Conservation (phyloP, 2,888 invertebrate genomes). For the Sinotaia quadrata region DNA sequence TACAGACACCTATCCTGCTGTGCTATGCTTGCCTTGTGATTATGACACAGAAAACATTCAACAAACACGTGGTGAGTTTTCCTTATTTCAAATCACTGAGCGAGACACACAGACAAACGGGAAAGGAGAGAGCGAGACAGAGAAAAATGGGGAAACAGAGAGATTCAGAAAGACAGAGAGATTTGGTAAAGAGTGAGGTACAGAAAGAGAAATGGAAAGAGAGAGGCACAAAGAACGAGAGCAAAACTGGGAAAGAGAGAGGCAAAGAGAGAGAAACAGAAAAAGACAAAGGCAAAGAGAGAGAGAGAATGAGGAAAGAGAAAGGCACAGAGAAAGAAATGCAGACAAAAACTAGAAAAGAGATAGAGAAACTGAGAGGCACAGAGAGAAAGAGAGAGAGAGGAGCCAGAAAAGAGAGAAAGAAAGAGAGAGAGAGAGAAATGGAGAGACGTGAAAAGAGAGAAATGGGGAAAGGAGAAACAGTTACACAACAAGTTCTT, state of each 20-base stretch:
- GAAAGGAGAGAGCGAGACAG: not conserved
- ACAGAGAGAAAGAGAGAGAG: not conserved
- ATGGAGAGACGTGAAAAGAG: not conserved
- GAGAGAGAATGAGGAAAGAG: not conserved
- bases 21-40: no score
- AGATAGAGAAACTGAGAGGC: no score
- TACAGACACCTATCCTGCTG: no score
- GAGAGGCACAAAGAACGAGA: no score
- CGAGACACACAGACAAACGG: no score
- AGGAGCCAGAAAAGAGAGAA: not conserved
- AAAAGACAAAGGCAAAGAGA: not conserved
- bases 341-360: not conserved
- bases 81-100: no score
- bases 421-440: not conserved
- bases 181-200: not conserved
- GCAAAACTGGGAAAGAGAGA: not conserved
- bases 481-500: no score
- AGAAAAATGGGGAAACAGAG: not conserved
- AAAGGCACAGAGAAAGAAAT: not conserved
- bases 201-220: no score
- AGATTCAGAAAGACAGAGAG: not conserved
- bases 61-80: no score
- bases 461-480: not conserved
- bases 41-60: no score
- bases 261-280: not conserved